A percentile compares a stretch with the other conserved stretches of the same genome.
These are phyloP conservation scores for Platyscapa corneri DNA, from an alignment of 1,140 invertebrate species.

Conservation along the genomic window DNA sequence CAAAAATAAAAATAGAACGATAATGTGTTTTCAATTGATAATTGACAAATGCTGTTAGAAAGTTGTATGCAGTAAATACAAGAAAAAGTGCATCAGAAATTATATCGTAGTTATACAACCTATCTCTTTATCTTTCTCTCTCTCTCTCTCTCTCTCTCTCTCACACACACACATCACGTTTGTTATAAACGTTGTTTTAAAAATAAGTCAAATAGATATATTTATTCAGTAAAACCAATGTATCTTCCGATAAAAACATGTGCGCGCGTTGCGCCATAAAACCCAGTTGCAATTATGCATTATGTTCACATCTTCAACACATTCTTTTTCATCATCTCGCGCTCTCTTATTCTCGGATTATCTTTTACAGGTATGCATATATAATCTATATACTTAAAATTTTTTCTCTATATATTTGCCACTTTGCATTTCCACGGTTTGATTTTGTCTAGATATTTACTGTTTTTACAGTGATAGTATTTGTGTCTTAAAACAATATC, in stretches of 20 bases:
- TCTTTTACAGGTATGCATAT: slow-evolving; percentile 57
- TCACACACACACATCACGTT: not conserved
- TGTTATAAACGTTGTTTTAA: slow-evolving; percentile 45
- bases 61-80: slow-evolving; percentile 24
- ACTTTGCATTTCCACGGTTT: slow-evolving; percentile 34
- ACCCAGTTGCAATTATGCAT: slow-evolving; percentile 53
- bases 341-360: slow-evolving; percentile 45
- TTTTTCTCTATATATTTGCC: slow-evolving; percentile 26
- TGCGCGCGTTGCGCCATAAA: slow-evolving; percentile 55
- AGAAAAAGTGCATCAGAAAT: slow-evolving; percentile 35
- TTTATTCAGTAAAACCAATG: slow-evolving; percentile 69
- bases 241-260: slow-evolving; percentile 69
- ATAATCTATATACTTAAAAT: slow-evolving; percentile 42
- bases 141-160: no score
- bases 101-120: slow-evolving; percentile 26
- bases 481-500: slow-evolving; percentile 41
- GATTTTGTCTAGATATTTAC: slow-evolving; percentile 33
- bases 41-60: slow-evolving; percentile 8
- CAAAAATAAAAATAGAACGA: slow-evolving; percentile 49
- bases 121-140: no score
- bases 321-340: slow-evolving; percentile 50
- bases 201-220: slow-evolving; percentile 69
- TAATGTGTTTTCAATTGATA: slow-evolving; percentile 31
- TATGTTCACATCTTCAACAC: slow-evolving; percentile 57
- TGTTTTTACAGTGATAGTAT: slow-evolving; percentile 31